Evolutionary conservation across 2,888 invertebrate species (phyloP), one percentile per base, ranked within the genome.

Genomic region (Nezara viridula): DNA sequence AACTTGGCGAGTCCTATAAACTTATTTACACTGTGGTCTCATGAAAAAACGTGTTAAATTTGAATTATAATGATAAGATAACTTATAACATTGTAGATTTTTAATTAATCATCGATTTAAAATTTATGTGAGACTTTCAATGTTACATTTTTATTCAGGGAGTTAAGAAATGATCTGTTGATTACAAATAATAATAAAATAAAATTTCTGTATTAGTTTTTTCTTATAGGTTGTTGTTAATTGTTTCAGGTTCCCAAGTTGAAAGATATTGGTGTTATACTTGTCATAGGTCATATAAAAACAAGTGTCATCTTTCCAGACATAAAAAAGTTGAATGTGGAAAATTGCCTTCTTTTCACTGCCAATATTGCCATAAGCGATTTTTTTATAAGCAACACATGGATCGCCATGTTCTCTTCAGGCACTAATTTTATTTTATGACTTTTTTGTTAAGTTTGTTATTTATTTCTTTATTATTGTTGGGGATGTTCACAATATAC

Each of bases 351-450:
- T 27, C 87, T 55, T 87, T 87, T 60, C 40, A 66, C 9, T 87
- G 87, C 40, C 40, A 87, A 60, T 66, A 52, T 87, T 87, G 87
- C 24, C 94, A 92, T 94, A 91, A 96, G 96, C 93, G 95, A 19
- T 73, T 73, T 73, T 73, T 73, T 73, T 73, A 73, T 37, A 73
- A 73, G 19, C 66, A 73, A 9, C 66, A 73, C 21, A 37, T 73
- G 66, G 37, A 73, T 73, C 66, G 66, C 21, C 66, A 73, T 73
- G 66, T 73, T 73, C 32, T 32, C 19, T 73, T 37, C 66, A 73
- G 66, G 66, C 66, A 73, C 21, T 73, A 73, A 73, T 73, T 73
- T 73, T 16, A 27, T 60, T 73, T 16, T n/a, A 60, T 3, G 14
- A 32, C 16, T 27, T 14, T 19, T 73, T 37, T 37, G 7, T 73